Percentiles rank a stretch among this genome's conserved stretches.
Evolutionary conservation across 1,140 invertebrate species (phyloP).

Genomic region (Drosophila simulans): DNA sequence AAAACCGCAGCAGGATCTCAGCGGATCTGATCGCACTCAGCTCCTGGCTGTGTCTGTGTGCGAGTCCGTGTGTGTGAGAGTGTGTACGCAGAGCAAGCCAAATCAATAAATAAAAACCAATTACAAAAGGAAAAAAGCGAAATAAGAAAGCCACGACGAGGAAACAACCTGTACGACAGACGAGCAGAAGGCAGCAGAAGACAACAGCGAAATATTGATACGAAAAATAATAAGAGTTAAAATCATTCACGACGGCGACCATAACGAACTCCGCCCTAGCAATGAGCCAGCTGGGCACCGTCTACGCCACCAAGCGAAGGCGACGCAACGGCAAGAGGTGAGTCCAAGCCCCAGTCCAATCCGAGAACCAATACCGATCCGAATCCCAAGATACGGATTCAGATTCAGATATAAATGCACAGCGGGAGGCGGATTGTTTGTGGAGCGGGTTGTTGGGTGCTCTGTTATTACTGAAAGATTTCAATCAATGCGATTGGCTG

Average conservation of each 20-base stretch:
- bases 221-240: constrained; percentile 52
- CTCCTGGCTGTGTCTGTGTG: constrained; percentile 46
- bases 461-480: constrained; percentile 69
- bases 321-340: constrained; percentile 97
- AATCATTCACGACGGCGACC: constrained; percentile 84
- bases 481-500: constrained; percentile 68
- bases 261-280: constrained; percentile 84
- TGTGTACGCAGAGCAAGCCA: constrained; percentile 53
- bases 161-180: constrained; percentile 19
- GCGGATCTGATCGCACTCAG: constrained; percentile 41
- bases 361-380: neutral
- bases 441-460: constrained; percentile 10
- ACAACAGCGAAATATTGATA: constrained; percentile 30
- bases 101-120: constrained; percentile 76
- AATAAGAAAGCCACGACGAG: constrained; percentile 14
- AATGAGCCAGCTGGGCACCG: constrained; percentile 96
- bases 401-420: constrained; percentile 37
- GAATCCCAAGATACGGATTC: constrained; percentile 14
- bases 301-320: constrained; percentile 96
- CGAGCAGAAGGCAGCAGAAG: constrained; percentile 17
- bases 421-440: constrained; percentile 32
- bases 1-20: constrained; percentile 58
- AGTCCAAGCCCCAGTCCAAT: constrained; percentile 64
- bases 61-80: constrained; percentile 17
- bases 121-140: constrained; percentile 56